A percentile compares a stretch with the other conserved stretches of the same genome.
Conservation (phyloP, 35 echinoderm and acorn worm genomes). For the Lytechinus pictus region DNA sequence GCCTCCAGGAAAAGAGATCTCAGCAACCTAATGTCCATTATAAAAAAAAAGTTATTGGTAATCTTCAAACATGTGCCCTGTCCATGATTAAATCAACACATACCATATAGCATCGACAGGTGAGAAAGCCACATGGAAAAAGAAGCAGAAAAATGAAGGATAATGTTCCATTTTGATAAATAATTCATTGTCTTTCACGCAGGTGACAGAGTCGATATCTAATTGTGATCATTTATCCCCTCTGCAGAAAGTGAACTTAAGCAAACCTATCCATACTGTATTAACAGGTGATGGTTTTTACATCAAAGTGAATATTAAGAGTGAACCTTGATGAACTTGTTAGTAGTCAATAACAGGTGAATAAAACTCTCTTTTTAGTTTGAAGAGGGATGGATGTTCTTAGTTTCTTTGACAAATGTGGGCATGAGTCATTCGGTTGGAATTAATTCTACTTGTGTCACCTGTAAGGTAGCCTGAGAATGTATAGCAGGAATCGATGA, state of each 20-base stretch:
- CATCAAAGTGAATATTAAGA: not conserved
- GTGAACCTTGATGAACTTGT: not conserved
- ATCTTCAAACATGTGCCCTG: not conserved
- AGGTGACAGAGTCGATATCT: not conserved
- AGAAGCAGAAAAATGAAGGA: not conserved
- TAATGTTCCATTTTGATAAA: not conserved
- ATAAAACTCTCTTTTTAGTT: not conserved
- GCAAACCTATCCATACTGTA: not conserved
- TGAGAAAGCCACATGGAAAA: not conserved
- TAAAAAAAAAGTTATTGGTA: not conserved
- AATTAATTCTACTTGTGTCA: not conserved
- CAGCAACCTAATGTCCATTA: too few species aligned
- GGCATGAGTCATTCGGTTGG: not conserved
- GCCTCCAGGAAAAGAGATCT: too few species aligned
- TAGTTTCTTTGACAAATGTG: not conserved
- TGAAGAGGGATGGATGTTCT: not conserved
- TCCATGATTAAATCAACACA: not conserved
- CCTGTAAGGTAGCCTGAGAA: not conserved
- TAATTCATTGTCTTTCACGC: not conserved
- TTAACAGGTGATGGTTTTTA: too few species aligned
- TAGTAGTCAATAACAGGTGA: not conserved
- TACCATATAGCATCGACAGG: not conserved
- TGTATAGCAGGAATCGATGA: slow-evolving; percentile 1
- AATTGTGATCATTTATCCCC: not conserved
- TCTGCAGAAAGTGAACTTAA: not conserved